Evolutionary conservation across 2,888 invertebrate genomes (phyloP), one percentile per base, ranked within the genome.

Genomic region (Pinctada fucata): DNA sequence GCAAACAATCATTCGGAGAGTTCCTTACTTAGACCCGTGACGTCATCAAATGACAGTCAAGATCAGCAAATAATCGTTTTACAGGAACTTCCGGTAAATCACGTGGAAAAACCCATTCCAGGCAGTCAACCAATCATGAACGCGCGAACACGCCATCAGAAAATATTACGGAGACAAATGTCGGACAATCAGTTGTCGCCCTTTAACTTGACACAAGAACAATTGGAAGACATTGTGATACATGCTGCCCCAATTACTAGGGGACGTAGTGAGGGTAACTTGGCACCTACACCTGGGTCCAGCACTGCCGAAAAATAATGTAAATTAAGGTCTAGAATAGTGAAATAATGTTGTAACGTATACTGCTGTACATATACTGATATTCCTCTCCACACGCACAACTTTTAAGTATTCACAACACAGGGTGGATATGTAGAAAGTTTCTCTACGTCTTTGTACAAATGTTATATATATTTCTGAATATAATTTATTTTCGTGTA

Each of bases 201-300:
- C 52, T 85, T 87, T 76, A 86, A 83, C 66, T 58, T 87, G 49
- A 85, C 87, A 66, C 82, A 87, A 63, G 84, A 86, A 51, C 84
- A 85, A 69, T 78, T 88, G 72, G 88, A 88, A 78, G 86, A 88
- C 45, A 89, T 89, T 48, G 86, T 88, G 13, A 88, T 88, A 65
- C 89, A 89, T 64, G 88, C 86, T 13, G 83, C 87, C 2, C 89
- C 88, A 0, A 70, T 85, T 3, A 80, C 82, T 1, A 79, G 82
- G 48, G 71, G 78, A 6, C 6, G 58, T 10, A 58, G 58, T 58
- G 58, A 58, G 58, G 13, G 13, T 13, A 58, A 58, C 13, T 58
- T 58, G 58, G 58, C 13, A 10, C 13, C 58, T 58, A 6, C 6
- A 13, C 58, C 58, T 58, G 58, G 58, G 58, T 58, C 58, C 58